phyloP scores from a whole-genome alignment of 2,888 invertebrate genomes.

The Empis livida region DNA sequence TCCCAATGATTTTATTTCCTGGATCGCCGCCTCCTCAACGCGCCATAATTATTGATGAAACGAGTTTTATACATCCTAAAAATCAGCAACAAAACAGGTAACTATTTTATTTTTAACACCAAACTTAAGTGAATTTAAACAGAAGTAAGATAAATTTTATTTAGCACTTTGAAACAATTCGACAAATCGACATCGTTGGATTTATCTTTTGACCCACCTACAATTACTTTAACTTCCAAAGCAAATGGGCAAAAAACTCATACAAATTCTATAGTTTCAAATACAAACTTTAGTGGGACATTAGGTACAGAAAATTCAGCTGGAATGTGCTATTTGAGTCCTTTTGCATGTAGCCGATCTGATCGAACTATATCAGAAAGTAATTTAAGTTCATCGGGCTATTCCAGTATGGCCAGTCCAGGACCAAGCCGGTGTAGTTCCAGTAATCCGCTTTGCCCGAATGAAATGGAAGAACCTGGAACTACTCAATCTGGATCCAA shows the following conservation, averaged over 20 bases:
- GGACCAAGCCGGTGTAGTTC: constrained; percentile 72
- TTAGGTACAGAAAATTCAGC: constrained; percentile 30
- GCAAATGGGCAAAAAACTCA: constrained; percentile 63
- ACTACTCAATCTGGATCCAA: constrained; percentile 32
- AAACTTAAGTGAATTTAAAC: no score
- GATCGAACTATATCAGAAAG: constrained; percentile 71
- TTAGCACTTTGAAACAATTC: constrained; percentile 46
- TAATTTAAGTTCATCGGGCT: constrained; percentile 71
- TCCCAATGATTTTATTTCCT: constrained; percentile 37
- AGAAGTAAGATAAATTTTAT: no score
- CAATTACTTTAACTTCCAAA: constrained; percentile 63
- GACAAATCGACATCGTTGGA: constrained; percentile 49
- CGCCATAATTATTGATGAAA: constrained; percentile 28
- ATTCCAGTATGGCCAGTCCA: constrained; percentile 75
- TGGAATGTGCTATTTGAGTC: constrained; percentile 62
- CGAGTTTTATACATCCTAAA: constrained; percentile 31
- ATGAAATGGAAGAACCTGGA: constrained; percentile 61
- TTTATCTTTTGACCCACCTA: constrained; percentile 49
- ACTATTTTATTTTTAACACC: neutral
- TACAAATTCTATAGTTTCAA: constrained; percentile 47
- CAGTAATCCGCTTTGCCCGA: constrained; percentile 63
- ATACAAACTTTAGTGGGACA: constrained; percentile 37
- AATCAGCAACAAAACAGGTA: constrained; percentile 37
- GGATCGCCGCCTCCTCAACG: constrained; percentile 46
- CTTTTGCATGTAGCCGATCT: constrained; percentile 56